Evolutionary conservation across 2,797 vertebrate genomes (phyloP).

Genomic region (Pachyuromys duprasi): DNA sequence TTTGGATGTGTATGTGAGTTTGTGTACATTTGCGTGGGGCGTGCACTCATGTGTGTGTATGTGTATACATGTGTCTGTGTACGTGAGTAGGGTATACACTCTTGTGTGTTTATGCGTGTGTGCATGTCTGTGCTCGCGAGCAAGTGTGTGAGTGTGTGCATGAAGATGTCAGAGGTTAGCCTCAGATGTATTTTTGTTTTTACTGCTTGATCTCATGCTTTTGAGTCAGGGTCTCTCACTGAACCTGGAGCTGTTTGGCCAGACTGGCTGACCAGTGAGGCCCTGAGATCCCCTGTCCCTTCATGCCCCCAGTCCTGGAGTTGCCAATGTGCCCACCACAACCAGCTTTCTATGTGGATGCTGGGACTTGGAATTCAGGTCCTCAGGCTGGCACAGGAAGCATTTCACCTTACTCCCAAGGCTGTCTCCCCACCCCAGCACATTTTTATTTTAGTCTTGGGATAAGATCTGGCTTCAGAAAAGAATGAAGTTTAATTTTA

Average conservation of each 20-base stretch:
- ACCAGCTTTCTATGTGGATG: not conserved
- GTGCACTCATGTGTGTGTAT: not conserved
- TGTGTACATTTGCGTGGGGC: not conserved
- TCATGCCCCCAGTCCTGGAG: not conserved
- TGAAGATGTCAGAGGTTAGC: not conserved
- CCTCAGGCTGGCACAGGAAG: not conserved
- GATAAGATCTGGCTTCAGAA: conserved; percentile 56
- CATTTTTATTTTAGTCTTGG: conserved; percentile 43
- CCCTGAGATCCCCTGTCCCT: not conserved
- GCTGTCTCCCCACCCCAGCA: not conserved
- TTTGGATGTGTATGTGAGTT: not conserved
- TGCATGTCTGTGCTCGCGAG: too few relatives aligned
- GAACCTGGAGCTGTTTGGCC: not conserved
- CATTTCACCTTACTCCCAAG: not conserved
- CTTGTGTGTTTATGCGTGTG: not conserved
- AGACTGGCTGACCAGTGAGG: not conserved
- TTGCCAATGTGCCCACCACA: not conserved
- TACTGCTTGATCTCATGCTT: not conserved
- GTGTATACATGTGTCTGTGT: not conserved
- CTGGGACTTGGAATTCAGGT: not conserved
- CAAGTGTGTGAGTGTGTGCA: too few relatives aligned
- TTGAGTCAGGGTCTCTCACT: not conserved
- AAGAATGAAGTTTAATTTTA: conserved; percentile 14
- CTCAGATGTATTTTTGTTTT: not conserved
- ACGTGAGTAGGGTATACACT: too few relatives aligned